Evolutionary conservation across 2,113 vertebrate genomes (phyloP).

Genomic region (Apteryx mantelli): DNA sequence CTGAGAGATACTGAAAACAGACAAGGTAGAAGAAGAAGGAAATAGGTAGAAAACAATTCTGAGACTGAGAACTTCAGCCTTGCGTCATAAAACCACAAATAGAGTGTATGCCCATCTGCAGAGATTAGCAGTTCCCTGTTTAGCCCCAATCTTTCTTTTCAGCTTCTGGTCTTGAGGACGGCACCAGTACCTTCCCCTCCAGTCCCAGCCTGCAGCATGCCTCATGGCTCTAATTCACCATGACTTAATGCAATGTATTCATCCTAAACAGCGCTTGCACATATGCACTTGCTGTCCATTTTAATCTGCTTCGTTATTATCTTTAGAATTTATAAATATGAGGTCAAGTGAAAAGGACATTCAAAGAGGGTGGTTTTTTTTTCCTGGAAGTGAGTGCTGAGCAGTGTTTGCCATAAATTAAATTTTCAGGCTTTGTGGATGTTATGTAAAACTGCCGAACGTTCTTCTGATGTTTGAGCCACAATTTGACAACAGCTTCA

Average conservation of each 20-base stretch:
- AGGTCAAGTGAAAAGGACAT: conserved; percentile 34
- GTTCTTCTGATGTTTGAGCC: conserved; percentile 53
- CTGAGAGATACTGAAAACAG: neutral
- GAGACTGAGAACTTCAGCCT: neutral
- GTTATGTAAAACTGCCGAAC: conserved; percentile 39
- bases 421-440: conserved; percentile 46
- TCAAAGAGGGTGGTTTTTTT: neutral
- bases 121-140: neutral
- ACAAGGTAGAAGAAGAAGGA: neutral
- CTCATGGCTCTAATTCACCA: neutral
- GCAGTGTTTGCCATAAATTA: conserved; percentile 51
- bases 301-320: conserved; percentile 50
- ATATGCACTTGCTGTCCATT: conserved; percentile 52
- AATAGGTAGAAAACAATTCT: neutral
- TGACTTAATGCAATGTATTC: conserved; percentile 35
- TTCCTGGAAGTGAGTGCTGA: conserved; percentile 32
- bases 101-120: neutral
- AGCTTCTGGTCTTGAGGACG: neutral
- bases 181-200: neutral
- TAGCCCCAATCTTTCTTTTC: neutral
- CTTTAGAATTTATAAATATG: conserved; percentile 36
- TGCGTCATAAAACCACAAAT: accelerated
- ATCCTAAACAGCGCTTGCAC: neutral
- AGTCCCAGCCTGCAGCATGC: neutral
- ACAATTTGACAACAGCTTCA: conserved; percentile 56